Percentiles rank a stretch among this genome's conserved stretches.
Conservation (phyloP, 2,888 invertebrate genomes). For the Ormyrus labotus region DNA sequence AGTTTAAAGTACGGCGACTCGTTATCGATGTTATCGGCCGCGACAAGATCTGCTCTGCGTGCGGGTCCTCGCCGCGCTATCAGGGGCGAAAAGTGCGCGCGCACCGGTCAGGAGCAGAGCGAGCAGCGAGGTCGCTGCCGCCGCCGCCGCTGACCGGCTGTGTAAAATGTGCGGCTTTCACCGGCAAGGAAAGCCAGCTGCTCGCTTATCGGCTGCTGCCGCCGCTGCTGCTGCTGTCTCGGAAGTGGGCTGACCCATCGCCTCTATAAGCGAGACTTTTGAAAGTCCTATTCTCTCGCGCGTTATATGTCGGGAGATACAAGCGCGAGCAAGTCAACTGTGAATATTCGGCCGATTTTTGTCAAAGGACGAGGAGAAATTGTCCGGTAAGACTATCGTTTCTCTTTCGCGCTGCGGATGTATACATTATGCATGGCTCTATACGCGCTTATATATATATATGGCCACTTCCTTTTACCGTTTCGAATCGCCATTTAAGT, state of each 20-base stretch:
- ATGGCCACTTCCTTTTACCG: constrained; percentile 9
- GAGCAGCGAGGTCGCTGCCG: constrained; percentile 1
- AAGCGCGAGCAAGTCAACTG: constrained; percentile 13
- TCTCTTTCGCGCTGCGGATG: background rate
- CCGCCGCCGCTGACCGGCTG: background rate
- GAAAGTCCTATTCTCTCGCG: constrained; percentile 14
- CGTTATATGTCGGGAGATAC: background rate
- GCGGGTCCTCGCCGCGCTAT: background rate
- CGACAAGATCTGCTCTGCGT: constrained; percentile 17
- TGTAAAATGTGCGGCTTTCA: constrained; percentile 12
- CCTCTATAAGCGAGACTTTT: background rate
- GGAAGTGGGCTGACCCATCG: constrained; percentile 27
- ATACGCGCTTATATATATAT: background rate
- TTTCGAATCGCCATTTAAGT: background rate
- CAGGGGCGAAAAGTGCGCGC: constrained; percentile 9
- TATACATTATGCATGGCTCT: background rate
- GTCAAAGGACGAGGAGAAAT: constrained; percentile 18
- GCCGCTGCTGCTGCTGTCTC: background rate
- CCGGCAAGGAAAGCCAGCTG: constrained; percentile 12
- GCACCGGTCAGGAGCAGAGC: background rate
- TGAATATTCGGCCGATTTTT: constrained; percentile 31
- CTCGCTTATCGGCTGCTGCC: constrained; percentile 6
- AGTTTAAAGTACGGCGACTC: background rate
- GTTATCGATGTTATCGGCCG: constrained; percentile 24
- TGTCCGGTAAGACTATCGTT: background rate